These are phyloP conservation scores for Alitta virens DNA, from an alignment of 2,888 invertebrate genomes.

Conservation along the genomic window DNA sequence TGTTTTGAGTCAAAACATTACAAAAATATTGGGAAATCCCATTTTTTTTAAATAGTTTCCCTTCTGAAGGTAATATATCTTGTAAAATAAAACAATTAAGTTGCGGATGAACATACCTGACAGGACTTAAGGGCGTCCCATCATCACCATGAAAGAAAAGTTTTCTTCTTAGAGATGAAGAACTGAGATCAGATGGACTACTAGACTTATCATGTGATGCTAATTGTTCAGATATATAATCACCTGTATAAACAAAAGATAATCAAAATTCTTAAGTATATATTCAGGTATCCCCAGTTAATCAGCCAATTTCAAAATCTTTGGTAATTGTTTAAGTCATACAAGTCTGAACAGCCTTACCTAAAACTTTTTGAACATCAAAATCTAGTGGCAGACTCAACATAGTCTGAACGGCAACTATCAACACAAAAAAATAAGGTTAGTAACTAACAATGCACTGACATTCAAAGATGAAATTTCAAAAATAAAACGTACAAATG, in stretches of 20 bases:
- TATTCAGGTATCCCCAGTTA: no score
- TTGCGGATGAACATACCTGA: constrained; percentile 16
- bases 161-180: constrained; percentile 46
- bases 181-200: constrained; percentile 39
- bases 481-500: not conserved
- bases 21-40: not conserved
- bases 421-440: constrained; percentile 8
- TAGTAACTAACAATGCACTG: not conserved
- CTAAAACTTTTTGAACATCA: constrained; percentile 39
- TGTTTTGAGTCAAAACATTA: no score
- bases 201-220: constrained; percentile 28
- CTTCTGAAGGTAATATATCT: no score
- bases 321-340: no score
- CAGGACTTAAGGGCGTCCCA: constrained; percentile 35
- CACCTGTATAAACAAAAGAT: constrained; percentile 14
- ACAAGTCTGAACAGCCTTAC: constrained; percentile 29
- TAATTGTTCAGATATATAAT: constrained; percentile 12
- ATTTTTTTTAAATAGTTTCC: no score
- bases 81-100: no score
- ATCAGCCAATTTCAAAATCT: no score
- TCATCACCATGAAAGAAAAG: constrained; percentile 48
- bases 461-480: no score
- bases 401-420: constrained; percentile 47
- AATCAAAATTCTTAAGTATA: no score
- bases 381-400: constrained; percentile 45